Evolutionary conservation across 2,113 vertebrate genomes (phyloP), one percentile per base, ranked within the genome.

Genomic region (Chaetura pelagica): DNA sequence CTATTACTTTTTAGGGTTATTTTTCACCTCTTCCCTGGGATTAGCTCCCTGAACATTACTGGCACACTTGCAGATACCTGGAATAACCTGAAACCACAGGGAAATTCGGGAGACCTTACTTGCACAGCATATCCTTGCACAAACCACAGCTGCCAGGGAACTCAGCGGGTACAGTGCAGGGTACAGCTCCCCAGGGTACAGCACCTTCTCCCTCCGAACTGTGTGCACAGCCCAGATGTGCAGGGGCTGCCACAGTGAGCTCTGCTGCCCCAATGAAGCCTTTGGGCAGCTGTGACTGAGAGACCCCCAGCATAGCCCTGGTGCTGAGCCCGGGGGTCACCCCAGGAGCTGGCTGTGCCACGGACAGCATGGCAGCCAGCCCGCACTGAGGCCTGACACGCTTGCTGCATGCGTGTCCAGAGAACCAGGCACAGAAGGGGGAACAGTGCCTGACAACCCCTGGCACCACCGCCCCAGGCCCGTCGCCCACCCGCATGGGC

Each of bases 41-140:
- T 87, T 93, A 90, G 61, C 42, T 90, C 76, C 80, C 92, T 86
- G 42, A 63, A 32, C 52, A 46, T 23, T 44, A 62, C 76, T 77
- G 93, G 68, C 91, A 93, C 80, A 80, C 48, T 93, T 94, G 76
- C 90, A 90, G 86, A 85, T 74, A 95, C 90, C 2, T 75, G 52
- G 76, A 94, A 86, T 78, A 71, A 71, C 30, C 42, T 10, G 15
- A 78, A 55, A 48, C 94, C 61, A n/a, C 57, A 23, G 94, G 94
- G 92, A 92, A 88, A 95, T 90, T 90, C 46, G 20, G 35, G 32
- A 92, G 86, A 86, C 79, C 61, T 90, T 62, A 73, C 76, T 49
- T 49, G 78, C 29, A 51, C n/a, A 34, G 75, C 55, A 30, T 5
- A 23, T 19, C 76, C 38, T 44, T 27, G 42, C 62, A 61, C 30